Conservation (phyloP, 92 coral and sea anemone genomes). For the Umimayanthus chanpuru region DNA sequence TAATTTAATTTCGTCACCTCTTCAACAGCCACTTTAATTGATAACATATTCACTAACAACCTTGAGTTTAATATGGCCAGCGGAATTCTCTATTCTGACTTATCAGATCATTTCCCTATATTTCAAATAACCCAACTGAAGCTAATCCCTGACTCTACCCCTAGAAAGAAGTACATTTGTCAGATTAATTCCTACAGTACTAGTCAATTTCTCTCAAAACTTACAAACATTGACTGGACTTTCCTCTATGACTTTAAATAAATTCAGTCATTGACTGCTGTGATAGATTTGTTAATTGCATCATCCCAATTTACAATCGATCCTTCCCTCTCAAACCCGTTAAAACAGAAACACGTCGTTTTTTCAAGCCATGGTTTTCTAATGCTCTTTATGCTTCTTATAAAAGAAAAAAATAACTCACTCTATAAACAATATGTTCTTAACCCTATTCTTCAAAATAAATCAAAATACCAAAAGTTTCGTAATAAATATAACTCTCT, state of each 20-base stretch:
- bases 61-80: background rate
- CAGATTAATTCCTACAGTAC: constrained; percentile 12
- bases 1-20: constrained; percentile 29
- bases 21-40: constrained; percentile 19
- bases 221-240: constrained; percentile 8
- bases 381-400: constrained; percentile 33
- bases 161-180: background rate
- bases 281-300: background rate
- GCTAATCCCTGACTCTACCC: background rate
- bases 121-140: constrained; percentile 11
- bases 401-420: constrained; percentile 13
- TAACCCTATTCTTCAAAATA: constrained; percentile 45
- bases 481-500: constrained; percentile 38
- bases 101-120: constrained; percentile 47
- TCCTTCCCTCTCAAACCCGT: constrained; percentile 30
- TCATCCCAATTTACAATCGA: background rate
- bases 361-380: constrained; percentile 45
- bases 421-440: constrained; percentile 32
- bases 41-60: constrained; percentile 41
- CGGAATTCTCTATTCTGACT: constrained; percentile 37
- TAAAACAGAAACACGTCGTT: constrained; percentile 26
- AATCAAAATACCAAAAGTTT: constrained; percentile 21
- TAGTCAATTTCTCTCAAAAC: constrained; percentile 18
- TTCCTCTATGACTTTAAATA: constrained; percentile 9
- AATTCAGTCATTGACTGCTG: constrained; percentile 7